A percentile compares a stretch with the other conserved stretches of the same genome.
These are phyloP conservation scores for Heliocidaris erythrogramma DNA, from an alignment of 35 echinoderm and acorn worm genomes.

Conservation along the genomic window DNA sequence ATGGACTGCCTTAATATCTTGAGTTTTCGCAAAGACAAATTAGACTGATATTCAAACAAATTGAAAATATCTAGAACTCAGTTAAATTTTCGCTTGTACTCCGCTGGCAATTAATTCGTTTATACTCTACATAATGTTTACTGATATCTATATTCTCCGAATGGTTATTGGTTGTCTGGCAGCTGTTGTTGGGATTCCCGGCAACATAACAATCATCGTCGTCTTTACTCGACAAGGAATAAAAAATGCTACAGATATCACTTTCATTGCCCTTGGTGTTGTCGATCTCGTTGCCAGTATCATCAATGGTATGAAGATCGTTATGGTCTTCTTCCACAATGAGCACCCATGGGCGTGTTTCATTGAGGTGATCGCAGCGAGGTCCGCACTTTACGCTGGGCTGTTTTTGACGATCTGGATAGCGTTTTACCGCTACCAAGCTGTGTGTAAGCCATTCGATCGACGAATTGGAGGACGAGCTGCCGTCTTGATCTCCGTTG, in stretches of 20 bases:
- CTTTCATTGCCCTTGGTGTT: background rate
- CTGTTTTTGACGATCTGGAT: background rate
- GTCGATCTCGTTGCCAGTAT: slow-evolving; percentile 14
- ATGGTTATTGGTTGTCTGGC: background rate
- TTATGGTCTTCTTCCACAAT: background rate
- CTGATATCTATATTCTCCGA: background rate
- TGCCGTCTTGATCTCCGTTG: background rate
- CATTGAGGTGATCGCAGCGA: background rate
- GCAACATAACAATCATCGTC: background rate
- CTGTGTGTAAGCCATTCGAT: background rate
- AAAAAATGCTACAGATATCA: background rate
- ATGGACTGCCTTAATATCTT: too few species aligned
- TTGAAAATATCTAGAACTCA: too few species aligned
- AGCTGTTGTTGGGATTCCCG: background rate
- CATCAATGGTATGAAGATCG: slow-evolving; percentile 5
- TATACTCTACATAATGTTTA: background rate
- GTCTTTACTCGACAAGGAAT: background rate
- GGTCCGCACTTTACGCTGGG: background rate
- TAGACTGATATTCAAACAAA: too few species aligned
- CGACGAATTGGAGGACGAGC: background rate
- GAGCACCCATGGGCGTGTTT: background rate
- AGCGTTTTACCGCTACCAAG: background rate
- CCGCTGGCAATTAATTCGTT: too few species aligned
- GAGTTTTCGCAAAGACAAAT: too few species aligned
- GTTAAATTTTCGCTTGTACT: too few species aligned